Percentiles rank a stretch among this genome's conserved stretches.
Conservation (phyloP, 2,888 invertebrate genomes). For the Ectropis crepuscularia region DNA sequence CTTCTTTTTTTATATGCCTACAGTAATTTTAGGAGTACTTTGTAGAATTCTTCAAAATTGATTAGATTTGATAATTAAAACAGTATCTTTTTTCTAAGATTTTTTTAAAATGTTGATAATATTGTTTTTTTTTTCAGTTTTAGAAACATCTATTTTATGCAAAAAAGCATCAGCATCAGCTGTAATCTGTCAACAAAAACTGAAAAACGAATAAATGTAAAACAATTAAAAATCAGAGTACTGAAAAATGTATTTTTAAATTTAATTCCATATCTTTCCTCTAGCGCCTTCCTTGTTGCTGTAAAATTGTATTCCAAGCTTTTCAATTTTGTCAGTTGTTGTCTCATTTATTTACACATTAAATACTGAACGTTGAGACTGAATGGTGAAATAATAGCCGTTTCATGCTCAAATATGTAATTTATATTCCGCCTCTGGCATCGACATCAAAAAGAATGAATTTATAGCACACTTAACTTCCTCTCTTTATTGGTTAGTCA, state of each 20-base stretch:
- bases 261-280: background rate
- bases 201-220: background rate
- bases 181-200: too few relatives aligned
- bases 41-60: too few relatives aligned
- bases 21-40: too few relatives aligned
- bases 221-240: background rate
- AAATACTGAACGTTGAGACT: slow-evolving; percentile 5
- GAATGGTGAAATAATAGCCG: slow-evolving; percentile 15
- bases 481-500: slow-evolving; percentile 5
- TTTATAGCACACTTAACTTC: slow-evolving; percentile 13
- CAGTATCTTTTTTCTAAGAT: too few relatives aligned
- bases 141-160: too few relatives aligned
- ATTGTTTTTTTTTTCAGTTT: too few relatives aligned
- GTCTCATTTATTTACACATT: slow-evolving; percentile 7
- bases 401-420: slow-evolving; percentile 18
- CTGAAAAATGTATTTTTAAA: background rate
- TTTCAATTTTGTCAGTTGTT: slow-evolving; percentile 2
- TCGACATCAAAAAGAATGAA: slow-evolving; percentile 11
- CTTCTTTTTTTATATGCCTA: too few relatives aligned
- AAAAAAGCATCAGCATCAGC: too few relatives aligned
- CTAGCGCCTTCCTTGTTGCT: background rate
- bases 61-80: too few relatives aligned
- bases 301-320: background rate
- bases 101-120: too few relatives aligned
- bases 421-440: slow-evolving; percentile 17